Evolutionary conservation across 2,113 vertebrate species (phyloP).

Genomic region (Silurus asotus): DNA sequence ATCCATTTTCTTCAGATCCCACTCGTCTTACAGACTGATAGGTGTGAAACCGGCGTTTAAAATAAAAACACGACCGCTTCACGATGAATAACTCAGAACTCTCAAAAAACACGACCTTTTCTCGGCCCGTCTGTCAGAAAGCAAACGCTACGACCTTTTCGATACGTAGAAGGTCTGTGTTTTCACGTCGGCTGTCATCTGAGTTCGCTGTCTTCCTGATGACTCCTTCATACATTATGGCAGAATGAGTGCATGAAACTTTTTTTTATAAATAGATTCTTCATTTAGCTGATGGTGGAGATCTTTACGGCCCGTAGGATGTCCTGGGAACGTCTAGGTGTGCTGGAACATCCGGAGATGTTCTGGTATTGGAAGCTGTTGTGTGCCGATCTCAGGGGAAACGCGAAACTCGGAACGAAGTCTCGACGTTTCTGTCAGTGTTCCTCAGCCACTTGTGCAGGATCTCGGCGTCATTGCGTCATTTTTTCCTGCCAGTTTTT

Average conservation of each 20-base stretch:
- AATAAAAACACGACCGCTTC: background rate
- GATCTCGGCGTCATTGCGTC: background rate
- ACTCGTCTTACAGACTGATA: background rate
- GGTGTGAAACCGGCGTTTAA: background rate
- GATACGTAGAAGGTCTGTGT: conserved; percentile 43
- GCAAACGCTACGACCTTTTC: conserved; percentile 39
- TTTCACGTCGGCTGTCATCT: conserved; percentile 50
- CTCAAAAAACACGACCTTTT: background rate
- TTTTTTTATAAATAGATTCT: conserved; percentile 6
- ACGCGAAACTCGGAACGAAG: conserved; percentile 48
- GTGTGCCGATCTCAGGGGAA: conserved; percentile 55
- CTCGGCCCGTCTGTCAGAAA: conserved; percentile 48
- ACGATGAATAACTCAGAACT: background rate
- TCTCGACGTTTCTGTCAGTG: conserved; percentile 50
- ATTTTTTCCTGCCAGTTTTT: background rate
- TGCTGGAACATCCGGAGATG: conserved; percentile 56
- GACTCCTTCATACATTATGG: conserved; percentile 36
- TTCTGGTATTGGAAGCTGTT: conserved; percentile 70
- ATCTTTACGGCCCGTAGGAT: conserved; percentile 69
- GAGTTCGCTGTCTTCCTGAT: conserved; percentile 26
- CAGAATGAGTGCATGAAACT: background rate
- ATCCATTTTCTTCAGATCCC: background rate
- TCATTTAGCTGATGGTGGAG: conserved; percentile 59
- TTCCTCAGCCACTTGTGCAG: conserved; percentile 24
- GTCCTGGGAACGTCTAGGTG: conserved; percentile 56